These are phyloP conservation scores for Homarus gammarus DNA, from an alignment of 2,888 invertebrate species.

Conservation along the genomic window DNA sequence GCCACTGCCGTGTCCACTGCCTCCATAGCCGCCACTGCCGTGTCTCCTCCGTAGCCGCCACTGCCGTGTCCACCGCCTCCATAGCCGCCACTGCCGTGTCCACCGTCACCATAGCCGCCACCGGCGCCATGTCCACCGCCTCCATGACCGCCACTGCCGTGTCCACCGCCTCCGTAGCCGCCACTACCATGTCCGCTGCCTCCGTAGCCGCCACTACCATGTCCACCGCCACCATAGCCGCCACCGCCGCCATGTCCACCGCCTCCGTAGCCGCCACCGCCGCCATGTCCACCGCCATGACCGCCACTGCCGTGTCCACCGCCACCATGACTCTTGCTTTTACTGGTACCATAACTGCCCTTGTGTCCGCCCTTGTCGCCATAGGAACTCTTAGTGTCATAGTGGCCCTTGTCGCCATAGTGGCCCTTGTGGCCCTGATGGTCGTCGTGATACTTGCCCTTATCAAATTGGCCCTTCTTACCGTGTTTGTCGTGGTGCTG, in stretches of 20 bases:
- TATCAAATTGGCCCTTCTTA: constrained; percentile 86
- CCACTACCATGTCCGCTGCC: constrained; percentile 36
- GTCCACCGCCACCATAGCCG: constrained; percentile 1
- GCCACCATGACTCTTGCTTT: constrained; percentile 51
- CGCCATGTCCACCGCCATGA: constrained; percentile 76
- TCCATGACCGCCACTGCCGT: constrained; percentile 41
- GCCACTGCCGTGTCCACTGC: too few species aligned
- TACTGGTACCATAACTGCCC: constrained; percentile 55
- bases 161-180: constrained; percentile 7
- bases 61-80: not conserved
- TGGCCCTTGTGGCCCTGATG: constrained; percentile 81
- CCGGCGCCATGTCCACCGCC: constrained; percentile 46
- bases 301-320: constrained; percentile 79
- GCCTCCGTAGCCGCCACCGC: constrained; percentile 51
- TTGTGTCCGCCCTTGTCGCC: constrained; percentile 71
- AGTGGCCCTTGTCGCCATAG: constrained; percentile 83
- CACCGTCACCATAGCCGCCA: constrained; percentile 30
- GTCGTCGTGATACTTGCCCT: constrained; percentile 81
- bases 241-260: constrained; percentile 31
- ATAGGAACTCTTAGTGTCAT: constrained; percentile 79
- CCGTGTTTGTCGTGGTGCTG: constrained; percentile 77
- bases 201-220: constrained; percentile 44
- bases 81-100: constrained; percentile 33
- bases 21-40: too few species aligned
- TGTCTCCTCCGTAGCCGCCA: too few species aligned